These are phyloP conservation scores for Panthera uncia DNA, from an alignment of 2,113 vertebrate species.

Conservation along the genomic window DNA sequence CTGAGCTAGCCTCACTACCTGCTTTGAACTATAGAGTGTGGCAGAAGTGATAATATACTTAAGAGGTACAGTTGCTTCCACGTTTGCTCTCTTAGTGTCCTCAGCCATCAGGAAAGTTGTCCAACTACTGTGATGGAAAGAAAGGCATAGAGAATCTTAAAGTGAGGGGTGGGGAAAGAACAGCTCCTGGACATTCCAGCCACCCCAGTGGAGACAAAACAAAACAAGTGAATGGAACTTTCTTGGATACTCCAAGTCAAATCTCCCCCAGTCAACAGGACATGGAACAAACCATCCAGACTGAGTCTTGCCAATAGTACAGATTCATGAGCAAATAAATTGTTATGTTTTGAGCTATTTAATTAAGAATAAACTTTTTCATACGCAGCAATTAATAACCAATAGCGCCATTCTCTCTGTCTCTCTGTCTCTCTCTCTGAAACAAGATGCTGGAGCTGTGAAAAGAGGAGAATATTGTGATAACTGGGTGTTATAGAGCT, in stretches of 20 bases:
- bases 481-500: background rate
- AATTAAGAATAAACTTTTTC: background rate
- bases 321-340: background rate
- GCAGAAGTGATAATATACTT: background rate
- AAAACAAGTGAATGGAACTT: background rate
- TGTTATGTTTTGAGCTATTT: background rate
- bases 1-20: background rate
- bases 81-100: background rate
- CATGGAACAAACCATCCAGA: background rate
- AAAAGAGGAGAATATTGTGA: background rate
- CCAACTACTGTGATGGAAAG: background rate
- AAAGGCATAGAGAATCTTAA: background rate
- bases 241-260: background rate
- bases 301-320: background rate
- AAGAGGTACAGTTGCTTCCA: background rate
- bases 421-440: background rate
- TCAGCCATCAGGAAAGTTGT: background rate
- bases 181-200: background rate
- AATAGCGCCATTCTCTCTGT: background rate
- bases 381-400: background rate
- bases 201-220: background rate
- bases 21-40: background rate
- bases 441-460: background rate
- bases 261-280: background rate
- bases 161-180: background rate